phyloP scores from a whole-genome alignment of 2,113 vertebrate species.

The Nerophis lumbriciformis region DNA sequence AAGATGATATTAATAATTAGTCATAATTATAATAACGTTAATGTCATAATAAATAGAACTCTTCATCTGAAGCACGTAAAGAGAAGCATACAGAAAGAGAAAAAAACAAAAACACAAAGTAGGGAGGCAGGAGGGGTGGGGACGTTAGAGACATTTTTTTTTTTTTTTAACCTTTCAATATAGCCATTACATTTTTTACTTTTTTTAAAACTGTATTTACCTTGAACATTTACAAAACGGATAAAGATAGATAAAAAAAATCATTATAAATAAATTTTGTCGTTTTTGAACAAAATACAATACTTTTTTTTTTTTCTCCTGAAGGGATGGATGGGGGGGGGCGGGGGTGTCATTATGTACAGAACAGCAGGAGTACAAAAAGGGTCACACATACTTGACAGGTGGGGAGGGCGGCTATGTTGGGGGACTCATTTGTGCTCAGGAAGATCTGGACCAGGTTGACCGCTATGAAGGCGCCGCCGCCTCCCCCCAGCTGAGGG shows the following conservation, averaged over 20 bases:
- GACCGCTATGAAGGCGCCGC: conserved; percentile 31
- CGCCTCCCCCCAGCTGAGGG: neutral
- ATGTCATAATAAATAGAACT: conserved; percentile 77
- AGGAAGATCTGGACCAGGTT: conserved; percentile 59
- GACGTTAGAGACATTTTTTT: conserved; percentile 42
- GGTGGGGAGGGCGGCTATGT: conserved; percentile 4
- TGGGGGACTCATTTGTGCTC: conserved; percentile 52
- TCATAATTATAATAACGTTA: conserved; percentile 75
- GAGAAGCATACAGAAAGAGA: conserved; percentile 74
- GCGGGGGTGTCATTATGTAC: conserved; percentile 49
- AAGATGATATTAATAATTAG: conserved; percentile 73
- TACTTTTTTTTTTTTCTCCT: conserved; percentile 53
- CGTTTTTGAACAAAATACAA: conserved; percentile 77
- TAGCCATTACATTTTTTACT: conserved; percentile 67
- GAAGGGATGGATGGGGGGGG: conserved; percentile 27
- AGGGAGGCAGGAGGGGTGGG: conserved; percentile 60
- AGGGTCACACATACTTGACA: conserved; percentile 53
- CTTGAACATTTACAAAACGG: conserved; percentile 77
- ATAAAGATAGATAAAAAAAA: conserved; percentile 71
- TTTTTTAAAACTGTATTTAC: conserved; percentile 71
- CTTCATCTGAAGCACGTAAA: conserved; percentile 73
- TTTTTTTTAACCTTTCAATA: conserved; percentile 67
- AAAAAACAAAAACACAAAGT: conserved; percentile 67
- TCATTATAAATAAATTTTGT: conserved; percentile 77
- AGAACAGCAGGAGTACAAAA: conserved; percentile 68